Evolutionary conservation across 2,888 invertebrate genomes (phyloP), one percentile per base, ranked within the genome.

Genomic region (Entomobrya multifasciata): DNA sequence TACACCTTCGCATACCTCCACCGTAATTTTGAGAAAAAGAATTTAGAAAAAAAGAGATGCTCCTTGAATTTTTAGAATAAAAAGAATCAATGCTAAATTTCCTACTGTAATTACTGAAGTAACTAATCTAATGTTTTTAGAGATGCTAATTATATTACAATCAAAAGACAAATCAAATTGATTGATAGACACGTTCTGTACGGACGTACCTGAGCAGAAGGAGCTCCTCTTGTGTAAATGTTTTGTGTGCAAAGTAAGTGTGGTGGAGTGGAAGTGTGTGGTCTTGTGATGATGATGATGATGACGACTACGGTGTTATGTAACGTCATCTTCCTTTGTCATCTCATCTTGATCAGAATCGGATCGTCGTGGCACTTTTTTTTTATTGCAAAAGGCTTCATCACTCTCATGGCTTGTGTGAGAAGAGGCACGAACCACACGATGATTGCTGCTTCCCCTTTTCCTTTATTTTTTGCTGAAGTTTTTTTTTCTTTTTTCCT

Each of bases 171-270:
- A n/a, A n/a, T n/a, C n/a, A n/a, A 17, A 13, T 20, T 67, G 52
- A 80, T 52, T 49, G 67, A 80, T 20, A 52, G 80, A 80, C 80
- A 80, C 80, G 67, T 62, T 60, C 65, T 47, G 44, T 47, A 57
- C 25, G 57, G 57, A 67, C 67, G 67, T 80, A 67, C 67, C 67
- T 80, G 52, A 52, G 20, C 52, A 17, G 77, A 60, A 41, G 15
- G 41, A 13, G 27, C 15, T 25, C 22, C 49, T 49, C 79, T 27
- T 15, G 27, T 79, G 80, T 80, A 52, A 67, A 67, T 67, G 67
- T 67, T 22, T n/a, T 13, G 27, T 65, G 65, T 49, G 36, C 10
- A n/a, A 13, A 22, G 17, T 5, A 60, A 27, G 79, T 62, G 65
- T 36, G 47, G n/a, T 44, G 44, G 20, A 17, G 55, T 22, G 41